Evolutionary conservation across 2,113 vertebrate species (phyloP), one percentile per base, ranked within the genome.

Genomic region (Alces alces): DNA sequence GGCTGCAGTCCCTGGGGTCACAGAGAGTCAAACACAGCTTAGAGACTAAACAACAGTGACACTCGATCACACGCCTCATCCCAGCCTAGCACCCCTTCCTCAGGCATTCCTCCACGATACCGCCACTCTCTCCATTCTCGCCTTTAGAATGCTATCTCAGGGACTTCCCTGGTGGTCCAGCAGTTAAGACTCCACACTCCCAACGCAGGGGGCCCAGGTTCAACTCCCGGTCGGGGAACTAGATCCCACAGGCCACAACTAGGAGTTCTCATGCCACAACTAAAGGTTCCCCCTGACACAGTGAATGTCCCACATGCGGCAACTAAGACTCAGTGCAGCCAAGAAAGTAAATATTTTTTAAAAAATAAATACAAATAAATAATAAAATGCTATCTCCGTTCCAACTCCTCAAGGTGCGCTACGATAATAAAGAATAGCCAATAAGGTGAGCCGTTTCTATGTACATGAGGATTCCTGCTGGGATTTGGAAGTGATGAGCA

Each of bases 101-200:
- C 3, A 0, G 0, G 19, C 1, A 0, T 2, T 13, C 36, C 80
- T 57, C 6, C 17, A 5, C 11, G 5, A 10, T 0, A 1, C 16
- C 9, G 12, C 23, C 15, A 9, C 17, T 33, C 47, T 0, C 28
- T 47, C 36, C 39, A 4, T 2, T 10, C 47, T 13, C 39, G 43
- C 39, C 43, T 54, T 52, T 16, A 57, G 23, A 66, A 21, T 1
- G 39, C 33, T 21, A 0, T 28, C 45, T 39, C 64, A 2, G 39
- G 39, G 70, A 27, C 21, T 43, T 27, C 36, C 27, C 70, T 13
- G 3, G 39, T 3, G 23, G 23, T 7, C 70, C 70, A 76, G 36
- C 23, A 43, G 70, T 27, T 27, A 43, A 15, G 12, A 27, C 23
- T 43, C 70, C 70, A 43, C 70, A 43, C 23, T 7, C 39, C 3